A percentile compares a stretch with the other conserved stretches of the same genome.
phyloP scores from a whole-genome alignment of 2,797 vertebrate genomes.

The Danio choprae region DNA sequence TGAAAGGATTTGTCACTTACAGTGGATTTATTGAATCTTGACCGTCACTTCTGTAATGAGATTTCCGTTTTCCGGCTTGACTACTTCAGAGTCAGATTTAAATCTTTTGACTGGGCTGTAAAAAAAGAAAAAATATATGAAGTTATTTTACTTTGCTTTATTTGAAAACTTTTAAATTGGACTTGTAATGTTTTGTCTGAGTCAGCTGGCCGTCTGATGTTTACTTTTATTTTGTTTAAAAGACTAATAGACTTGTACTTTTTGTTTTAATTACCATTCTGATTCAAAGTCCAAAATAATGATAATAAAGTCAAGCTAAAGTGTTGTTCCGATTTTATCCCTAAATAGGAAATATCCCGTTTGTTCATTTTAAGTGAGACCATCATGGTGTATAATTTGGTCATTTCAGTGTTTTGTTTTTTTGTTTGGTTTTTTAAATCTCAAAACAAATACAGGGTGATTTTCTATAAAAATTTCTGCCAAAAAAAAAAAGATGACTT shows the following conservation, averaged over 20 bases:
- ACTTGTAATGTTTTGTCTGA: constrained; percentile 1
- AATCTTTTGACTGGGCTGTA: not conserved
- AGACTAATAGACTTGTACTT: constrained; percentile 17
- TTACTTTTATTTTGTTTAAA: constrained; percentile 12
- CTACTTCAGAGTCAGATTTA: not conserved
- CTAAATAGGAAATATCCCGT: constrained; percentile 21
- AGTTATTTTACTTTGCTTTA: not conserved
- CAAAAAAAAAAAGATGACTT: not conserved
- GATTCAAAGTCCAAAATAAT: not conserved
- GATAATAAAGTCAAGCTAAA: not conserved
- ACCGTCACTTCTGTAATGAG: not conserved
- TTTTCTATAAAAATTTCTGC: constrained; percentile 36
- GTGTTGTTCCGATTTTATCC: constrained; percentile 31
- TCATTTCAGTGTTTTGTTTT: not conserved
- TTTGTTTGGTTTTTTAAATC: not conserved
- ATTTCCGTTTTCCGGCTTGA: not conserved
- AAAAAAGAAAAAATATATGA: not conserved
- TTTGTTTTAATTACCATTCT: not conserved
- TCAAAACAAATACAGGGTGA: constrained; percentile 38
- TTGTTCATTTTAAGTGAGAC: constrained; percentile 4
- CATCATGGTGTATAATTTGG: not conserved
- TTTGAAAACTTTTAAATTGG: not conserved
- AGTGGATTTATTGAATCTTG: not conserved
- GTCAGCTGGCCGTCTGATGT: not conserved
- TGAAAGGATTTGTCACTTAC: not conserved